Base-by-base conservation (phyloP, 2,113 vertebrate species). In the Dascyllus trimaculatus region DNA sequence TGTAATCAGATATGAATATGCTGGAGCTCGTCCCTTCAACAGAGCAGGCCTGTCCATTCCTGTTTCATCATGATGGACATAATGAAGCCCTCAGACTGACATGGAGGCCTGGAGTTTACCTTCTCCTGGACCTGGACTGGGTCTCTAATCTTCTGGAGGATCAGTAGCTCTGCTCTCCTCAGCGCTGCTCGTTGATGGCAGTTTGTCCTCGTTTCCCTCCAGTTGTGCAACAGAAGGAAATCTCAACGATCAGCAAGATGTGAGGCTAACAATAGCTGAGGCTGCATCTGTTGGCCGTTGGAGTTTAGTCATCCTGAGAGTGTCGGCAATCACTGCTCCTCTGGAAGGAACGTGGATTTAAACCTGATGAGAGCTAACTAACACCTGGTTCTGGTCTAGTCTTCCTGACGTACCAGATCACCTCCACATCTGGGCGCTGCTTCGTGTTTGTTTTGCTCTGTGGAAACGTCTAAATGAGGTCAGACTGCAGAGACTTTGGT, bases 141-240 rank as follows among this genome's bases (percentile, higher is more conserved):
- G 14, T 29, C 32, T 51, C 35, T 26, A 14, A 63, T 15, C 25
- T 22, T 26, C 45, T 51, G 48, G 29, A 46, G 32, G 56, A 57
- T 62, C 19, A 5, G 46, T 53, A 21, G 4, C 54, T 61, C 21
- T 10, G 8, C 18, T 25, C 18, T 14, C 32, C 11, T 61, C 70
- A 57, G 43, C 17, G 62, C 66, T 65, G 18, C 21, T 26, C 7
- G 19, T 69, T 51, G 67, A 22, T 77, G 38, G 74, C 24, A 5
- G 49, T 78, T 78, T 57, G 49, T 62, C 65, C 43, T 54, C 21
- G 51, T 69, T 88, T 80, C 58, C 43, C 29, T 53, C 21, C 49
- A 15, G 22, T 88, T 89, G 75, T 74, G 82, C 80, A 90, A 87
- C 85, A 38, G 21, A 83, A 85, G 90, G 81, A 87, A 89, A 82